A percentile compares a stretch with the other conserved stretches of the same genome.
These are phyloP conservation scores for Chelidonichthys spinosus DNA, from an alignment of 2,797 vertebrate species.

Conservation along the genomic window DNA sequence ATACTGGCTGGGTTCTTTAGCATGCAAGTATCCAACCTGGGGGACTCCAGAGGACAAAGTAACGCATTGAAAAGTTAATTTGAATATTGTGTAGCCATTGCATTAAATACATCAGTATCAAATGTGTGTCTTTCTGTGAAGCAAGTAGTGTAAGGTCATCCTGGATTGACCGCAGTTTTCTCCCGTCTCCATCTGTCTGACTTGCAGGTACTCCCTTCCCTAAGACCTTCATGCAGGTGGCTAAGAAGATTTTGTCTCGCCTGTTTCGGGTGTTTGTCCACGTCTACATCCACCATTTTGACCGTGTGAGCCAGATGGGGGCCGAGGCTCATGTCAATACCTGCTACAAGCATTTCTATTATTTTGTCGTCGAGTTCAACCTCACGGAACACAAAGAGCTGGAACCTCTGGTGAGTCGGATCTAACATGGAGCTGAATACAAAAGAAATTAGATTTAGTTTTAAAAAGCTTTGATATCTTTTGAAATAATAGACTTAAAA, in stretches of 20 bases:
- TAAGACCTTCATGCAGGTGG: constrained; percentile 96
- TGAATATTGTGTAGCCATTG: background rate
- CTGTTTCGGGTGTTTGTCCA: constrained; percentile 98
- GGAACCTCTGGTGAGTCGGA: constrained; percentile 93
- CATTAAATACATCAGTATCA: background rate
- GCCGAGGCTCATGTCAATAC: constrained; percentile 98
- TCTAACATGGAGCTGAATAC: background rate
- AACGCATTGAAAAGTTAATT: background rate
- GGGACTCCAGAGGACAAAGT: constrained; percentile 13
- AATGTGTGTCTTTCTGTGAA: background rate
- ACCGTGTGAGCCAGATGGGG: constrained; percentile 95
- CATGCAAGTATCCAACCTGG: background rate
- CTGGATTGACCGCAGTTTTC: constrained; percentile 37
- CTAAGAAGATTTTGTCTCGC: constrained; percentile 97
- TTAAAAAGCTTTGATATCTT: background rate
- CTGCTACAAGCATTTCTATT: constrained; percentile 99
- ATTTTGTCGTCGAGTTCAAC: constrained; percentile 95
- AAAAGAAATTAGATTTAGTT: background rate
- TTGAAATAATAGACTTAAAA: background rate
- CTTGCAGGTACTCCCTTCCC: constrained; percentile 95
- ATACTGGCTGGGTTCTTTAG: background rate
- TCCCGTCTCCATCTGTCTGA: constrained; percentile 52
- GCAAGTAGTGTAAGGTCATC: constrained; percentile 16
- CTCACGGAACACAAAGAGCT: constrained; percentile 98
- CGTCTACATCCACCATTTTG: constrained; percentile 99